Evolutionary conservation across 2,797 vertebrate genomes (phyloP).

Genomic region (Anomalospiza imberbis): DNA sequence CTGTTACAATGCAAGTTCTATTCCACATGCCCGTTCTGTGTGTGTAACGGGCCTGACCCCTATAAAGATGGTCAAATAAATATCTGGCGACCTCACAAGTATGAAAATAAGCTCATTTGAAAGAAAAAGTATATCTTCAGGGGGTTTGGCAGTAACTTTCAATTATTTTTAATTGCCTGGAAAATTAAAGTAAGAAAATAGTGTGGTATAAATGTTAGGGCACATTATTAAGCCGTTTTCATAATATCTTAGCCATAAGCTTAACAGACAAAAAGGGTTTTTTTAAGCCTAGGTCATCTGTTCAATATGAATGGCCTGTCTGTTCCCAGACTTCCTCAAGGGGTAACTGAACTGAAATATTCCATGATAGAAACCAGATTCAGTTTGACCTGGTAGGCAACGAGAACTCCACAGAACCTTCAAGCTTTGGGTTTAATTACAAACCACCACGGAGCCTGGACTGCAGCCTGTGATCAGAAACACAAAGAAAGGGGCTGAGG

Average conservation of each 20-base stretch:
- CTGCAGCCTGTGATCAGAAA: conserved; percentile 31
- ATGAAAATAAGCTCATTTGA: conserved; percentile 60
- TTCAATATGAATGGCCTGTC: conserved; percentile 60
- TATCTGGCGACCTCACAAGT: conserved; percentile 62
- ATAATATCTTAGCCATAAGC: conserved; percentile 43
- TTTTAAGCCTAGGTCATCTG: conserved; percentile 52
- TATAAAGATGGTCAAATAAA: conserved; percentile 67
- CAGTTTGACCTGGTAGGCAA: conserved; percentile 40
- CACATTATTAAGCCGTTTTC: conserved; percentile 55
- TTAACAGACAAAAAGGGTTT: conserved; percentile 45
- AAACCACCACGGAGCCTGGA: conserved; percentile 20
- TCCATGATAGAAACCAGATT: conserved; percentile 62
- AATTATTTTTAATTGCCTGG: conserved; percentile 72
- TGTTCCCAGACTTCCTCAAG: conserved; percentile 62
- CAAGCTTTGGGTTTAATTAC: conserved; percentile 54
- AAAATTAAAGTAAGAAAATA: conserved; percentile 68
- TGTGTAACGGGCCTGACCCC: conserved; percentile 42
- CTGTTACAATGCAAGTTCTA: conserved; percentile 45
- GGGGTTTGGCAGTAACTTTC: conserved; percentile 67
- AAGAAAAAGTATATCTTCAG: conserved; percentile 65
- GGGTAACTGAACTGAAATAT: conserved; percentile 38
- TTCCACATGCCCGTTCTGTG: conserved; percentile 4
- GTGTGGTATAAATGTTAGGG: conserved; percentile 57
- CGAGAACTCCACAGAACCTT: conserved; percentile 33
- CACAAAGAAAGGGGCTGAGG: neutral